These are phyloP conservation scores for Leptoteleia sp. DNA, from an alignment of 1,140 invertebrate species.

Conservation along the genomic window DNA sequence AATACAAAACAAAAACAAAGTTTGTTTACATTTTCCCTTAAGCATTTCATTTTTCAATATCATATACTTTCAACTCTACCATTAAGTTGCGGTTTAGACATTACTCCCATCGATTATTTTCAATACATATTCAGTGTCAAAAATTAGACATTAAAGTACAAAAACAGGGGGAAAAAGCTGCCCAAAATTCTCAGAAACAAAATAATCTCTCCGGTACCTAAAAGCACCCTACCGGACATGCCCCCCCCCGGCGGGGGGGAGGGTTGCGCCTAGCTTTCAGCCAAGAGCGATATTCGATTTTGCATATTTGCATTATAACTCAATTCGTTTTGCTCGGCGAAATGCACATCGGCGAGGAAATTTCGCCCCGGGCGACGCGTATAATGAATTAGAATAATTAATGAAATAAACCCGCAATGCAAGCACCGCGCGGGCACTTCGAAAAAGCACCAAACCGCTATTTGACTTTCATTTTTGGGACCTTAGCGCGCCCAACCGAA, in stretches of 20 bases:
- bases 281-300: conserved; percentile 60
- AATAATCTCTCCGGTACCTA: too few species aligned
- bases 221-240: conserved; percentile 7
- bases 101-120: too few species aligned
- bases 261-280: conserved; percentile 52
- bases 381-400: conserved; percentile 66
- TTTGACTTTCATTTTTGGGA: conserved; percentile 50
- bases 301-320: conserved; percentile 62
- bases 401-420: conserved; percentile 54
- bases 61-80: too few species aligned
- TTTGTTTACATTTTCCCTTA: too few species aligned
- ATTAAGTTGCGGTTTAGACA: too few species aligned
- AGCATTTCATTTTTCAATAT: too few species aligned
- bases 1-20: too few species aligned
- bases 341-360: conserved; percentile 54
- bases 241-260: too few species aligned
- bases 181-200: too few species aligned
- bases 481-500: neutral
- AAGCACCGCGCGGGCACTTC: conserved; percentile 5
- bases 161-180: too few species aligned
- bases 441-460: conserved; percentile 27
- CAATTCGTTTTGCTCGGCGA: conserved; percentile 52
- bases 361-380: conserved; percentile 36
- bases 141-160: too few species aligned
- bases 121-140: too few species aligned